Evolutionary conservation across 2,113 vertebrate genomes (phyloP).

Genomic region (Mus pahari): DNA sequence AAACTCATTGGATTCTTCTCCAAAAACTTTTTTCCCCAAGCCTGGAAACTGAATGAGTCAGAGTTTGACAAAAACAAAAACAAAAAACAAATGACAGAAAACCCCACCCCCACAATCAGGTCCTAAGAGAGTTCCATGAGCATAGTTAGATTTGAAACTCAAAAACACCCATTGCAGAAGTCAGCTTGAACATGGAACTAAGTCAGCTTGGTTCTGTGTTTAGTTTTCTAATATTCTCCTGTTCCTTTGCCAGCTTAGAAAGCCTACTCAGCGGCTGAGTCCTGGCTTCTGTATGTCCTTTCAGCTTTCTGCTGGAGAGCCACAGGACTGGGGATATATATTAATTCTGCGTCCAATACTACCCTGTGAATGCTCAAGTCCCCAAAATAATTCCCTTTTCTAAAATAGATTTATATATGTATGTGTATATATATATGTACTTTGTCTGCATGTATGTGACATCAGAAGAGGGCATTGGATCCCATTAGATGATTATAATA

Average conservation of each 20-base stretch:
- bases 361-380: neutral
- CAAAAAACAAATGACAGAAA: slow-evolving; percentile 62
- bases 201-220: neutral
- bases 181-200: neutral
- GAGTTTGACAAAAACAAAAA: slow-evolving; percentile 63
- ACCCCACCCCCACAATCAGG: slow-evolving; percentile 54
- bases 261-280: neutral
- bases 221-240: slow-evolving; percentile 15
- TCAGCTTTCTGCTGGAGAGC: neutral
- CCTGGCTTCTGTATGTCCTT: neutral
- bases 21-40: slow-evolving; percentile 89
- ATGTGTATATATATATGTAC: neutral
- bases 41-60: slow-evolving; percentile 91
- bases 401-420: neutral
- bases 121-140: slow-evolving; percentile 70
- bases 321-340: neutral
- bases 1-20: slow-evolving; percentile 95
- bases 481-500: neutral
- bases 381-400: neutral
- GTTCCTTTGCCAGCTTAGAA: neutral
- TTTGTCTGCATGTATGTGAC: neutral
- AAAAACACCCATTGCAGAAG: neutral
- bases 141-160: slow-evolving; percentile 21
- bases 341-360: slow-evolving; percentile 7
- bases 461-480: neutral